Evolutionary conservation across 2,113 vertebrate genomes (phyloP), one percentile per base, ranked within the genome.

Genomic region (Ancistrus triradiatus): DNA sequence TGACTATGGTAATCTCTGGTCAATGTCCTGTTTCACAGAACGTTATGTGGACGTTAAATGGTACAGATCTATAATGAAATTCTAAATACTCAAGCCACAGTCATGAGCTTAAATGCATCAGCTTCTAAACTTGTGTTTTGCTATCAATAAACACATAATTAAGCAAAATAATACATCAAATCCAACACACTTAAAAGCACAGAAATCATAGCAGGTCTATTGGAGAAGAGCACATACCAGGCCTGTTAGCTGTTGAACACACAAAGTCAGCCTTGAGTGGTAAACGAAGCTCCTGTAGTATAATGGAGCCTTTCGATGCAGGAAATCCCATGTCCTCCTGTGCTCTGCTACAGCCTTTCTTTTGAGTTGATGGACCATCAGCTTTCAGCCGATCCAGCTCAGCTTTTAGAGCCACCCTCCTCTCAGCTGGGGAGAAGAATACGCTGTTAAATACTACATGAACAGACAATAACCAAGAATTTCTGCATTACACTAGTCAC

Each of bases 241-340:
- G 86, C 69, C 89, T 95, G 77, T 91, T 93, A 69, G 78, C 84
- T 0, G 84, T 84, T 47, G 91, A 85, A 27, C 96, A 98, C 3
- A 97, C 90, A 78, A 98, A 98, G 50, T 98, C 95, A 13, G 95
- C 93, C 82, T 97, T 98, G 1, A 98, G 89, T 71, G 96, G 95
- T 66, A 98, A 85, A 22, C 93, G 89, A 1, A 98, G 80, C 74
- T 97, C 95, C 59, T 91, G 91, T 69, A 98, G 78, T 7, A 85
- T 88, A 70, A 98, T 78, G 28, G 91, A 92, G 42, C 95, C 96
- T 50, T 75, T 92, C 43, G 95, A 93, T 25, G 94, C 87, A 4
- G 81, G 68, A 72, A 79, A 68, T 19, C 76, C 4, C 0, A 42
- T 72, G 43, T 74, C 27, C 0, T 80, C 56, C 11, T 38, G 67